These are phyloP conservation scores for Oegoconia quadripuncta DNA, from an alignment of 2,888 invertebrate species.

Conservation along the genomic window DNA sequence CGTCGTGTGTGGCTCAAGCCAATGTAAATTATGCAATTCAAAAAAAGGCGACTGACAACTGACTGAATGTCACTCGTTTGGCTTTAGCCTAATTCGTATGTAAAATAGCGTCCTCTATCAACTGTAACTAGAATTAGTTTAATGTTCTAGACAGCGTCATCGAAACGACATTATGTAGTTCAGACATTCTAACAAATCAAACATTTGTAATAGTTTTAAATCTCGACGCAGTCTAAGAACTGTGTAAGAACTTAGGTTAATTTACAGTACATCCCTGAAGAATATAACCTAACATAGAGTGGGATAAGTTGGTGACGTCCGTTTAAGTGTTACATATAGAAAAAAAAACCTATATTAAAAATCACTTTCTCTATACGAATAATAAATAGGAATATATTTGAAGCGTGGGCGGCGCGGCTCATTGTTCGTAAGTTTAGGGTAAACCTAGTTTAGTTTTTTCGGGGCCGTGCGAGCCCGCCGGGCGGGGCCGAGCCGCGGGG, in stretches of 20 bases:
- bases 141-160: constrained; percentile 3
- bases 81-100: background rate
- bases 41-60: too few relatives aligned
- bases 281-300: constrained; percentile 47
- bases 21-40: too few relatives aligned
- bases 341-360: constrained; percentile 62
- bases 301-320: constrained; percentile 70
- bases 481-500: background rate
- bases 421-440: constrained; percentile 47
- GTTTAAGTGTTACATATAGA: constrained; percentile 62
- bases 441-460: constrained; percentile 32
- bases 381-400: constrained; percentile 51
- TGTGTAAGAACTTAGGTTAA: constrained; percentile 48
- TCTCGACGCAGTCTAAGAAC: constrained; percentile 37
- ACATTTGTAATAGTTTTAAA: too few relatives aligned
- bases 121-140: constrained; percentile 8
- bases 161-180: too few relatives aligned
- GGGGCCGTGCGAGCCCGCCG: constrained; percentile 11
- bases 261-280: constrained; percentile 57
- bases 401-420: constrained; percentile 53
- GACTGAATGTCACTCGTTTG: too few relatives aligned
- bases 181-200: too few relatives aligned
- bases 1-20: too few relatives aligned
- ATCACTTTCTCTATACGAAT: constrained; percentile 61
- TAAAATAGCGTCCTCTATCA: constrained; percentile 8